These are phyloP conservation scores for Atrichornis clamosus DNA, from an alignment of 2,113 vertebrate species.

Conservation along the genomic window DNA sequence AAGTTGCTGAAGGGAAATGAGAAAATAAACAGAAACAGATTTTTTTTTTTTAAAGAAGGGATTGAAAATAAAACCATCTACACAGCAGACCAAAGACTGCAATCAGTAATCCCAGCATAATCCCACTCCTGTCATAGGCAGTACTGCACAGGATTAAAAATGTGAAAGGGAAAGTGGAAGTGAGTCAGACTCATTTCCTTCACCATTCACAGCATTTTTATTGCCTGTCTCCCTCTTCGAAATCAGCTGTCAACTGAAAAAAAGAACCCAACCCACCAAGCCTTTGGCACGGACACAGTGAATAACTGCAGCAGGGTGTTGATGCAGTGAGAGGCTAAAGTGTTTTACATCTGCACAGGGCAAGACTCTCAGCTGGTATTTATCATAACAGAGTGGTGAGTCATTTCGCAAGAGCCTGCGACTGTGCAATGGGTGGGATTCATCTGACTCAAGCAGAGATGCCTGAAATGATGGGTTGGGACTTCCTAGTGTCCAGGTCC, in stretches of 20 bases:
- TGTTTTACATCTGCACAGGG: not conserved
- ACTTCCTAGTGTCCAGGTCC: not conserved
- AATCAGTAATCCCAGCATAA: slow-evolving; percentile 36
- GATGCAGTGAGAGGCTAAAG: not conserved
- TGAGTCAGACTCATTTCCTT: slow-evolving; percentile 54
- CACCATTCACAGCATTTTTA: slow-evolving; percentile 33
- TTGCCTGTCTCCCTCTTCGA: not conserved
- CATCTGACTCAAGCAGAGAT: not conserved
- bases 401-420: not conserved
- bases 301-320: not conserved
- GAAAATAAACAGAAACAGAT: slow-evolving; percentile 1
- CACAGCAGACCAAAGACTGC: not conserved
- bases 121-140: slow-evolving; percentile 1
- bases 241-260: slow-evolving; percentile 23
- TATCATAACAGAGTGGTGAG: not conserved
- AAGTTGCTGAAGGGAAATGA: not conserved
- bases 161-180: slow-evolving; percentile 43
- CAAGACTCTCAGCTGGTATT: not conserved
- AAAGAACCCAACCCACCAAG: not conserved
- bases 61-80: slow-evolving; percentile 8
- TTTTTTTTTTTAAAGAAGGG: not conserved
- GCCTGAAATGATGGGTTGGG: not conserved
- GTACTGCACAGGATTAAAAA: slow-evolving; percentile 32
- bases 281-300: not conserved
- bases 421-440: not conserved